phyloP scores from a whole-genome alignment of 2,888 invertebrate genomes.

The Coenonympha arcania region DNA sequence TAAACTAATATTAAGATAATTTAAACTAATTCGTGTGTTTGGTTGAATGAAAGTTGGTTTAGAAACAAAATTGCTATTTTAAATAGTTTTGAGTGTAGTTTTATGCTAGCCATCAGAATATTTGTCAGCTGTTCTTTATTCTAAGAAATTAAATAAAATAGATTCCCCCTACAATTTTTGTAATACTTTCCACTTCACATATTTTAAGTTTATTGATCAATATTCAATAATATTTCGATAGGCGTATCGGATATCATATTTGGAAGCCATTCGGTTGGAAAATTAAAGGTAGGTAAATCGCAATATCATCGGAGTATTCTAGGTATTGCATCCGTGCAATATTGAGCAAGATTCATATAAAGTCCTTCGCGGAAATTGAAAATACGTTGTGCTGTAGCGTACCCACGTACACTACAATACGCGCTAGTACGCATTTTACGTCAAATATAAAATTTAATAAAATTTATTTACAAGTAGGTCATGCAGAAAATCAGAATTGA shows the following conservation, averaged over 20 bases:
- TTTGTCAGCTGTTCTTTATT: no score
- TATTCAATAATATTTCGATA: constrained; percentile 7
- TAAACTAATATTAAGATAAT: no score
- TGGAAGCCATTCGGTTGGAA: constrained; percentile 22
- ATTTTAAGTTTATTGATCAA: not conserved
- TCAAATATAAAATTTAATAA: not conserved
- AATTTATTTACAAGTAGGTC: not conserved
- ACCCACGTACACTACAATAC: constrained; percentile 14
- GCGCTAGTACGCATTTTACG: not conserved
- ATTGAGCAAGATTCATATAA: constrained; percentile 12
- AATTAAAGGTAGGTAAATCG: constrained; percentile 26
- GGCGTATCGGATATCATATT: constrained; percentile 11
- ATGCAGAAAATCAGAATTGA: not conserved
- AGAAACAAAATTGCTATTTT: no score
- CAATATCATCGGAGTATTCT: constrained; percentile 24
- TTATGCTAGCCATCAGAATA: no score
- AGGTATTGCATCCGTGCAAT: constrained; percentile 23
- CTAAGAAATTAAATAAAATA: no score
- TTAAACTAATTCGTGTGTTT: no score
- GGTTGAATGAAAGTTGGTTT: no score
- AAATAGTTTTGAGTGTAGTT: no score
- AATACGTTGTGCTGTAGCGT: constrained; percentile 1
- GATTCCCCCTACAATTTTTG: not conserved
- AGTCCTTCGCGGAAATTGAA: constrained; percentile 16
- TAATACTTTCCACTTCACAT: not conserved